Evolutionary conservation across 2,113 vertebrate species (phyloP), one percentile per base, ranked within the genome.

Genomic region (Rhea americana): DNA sequence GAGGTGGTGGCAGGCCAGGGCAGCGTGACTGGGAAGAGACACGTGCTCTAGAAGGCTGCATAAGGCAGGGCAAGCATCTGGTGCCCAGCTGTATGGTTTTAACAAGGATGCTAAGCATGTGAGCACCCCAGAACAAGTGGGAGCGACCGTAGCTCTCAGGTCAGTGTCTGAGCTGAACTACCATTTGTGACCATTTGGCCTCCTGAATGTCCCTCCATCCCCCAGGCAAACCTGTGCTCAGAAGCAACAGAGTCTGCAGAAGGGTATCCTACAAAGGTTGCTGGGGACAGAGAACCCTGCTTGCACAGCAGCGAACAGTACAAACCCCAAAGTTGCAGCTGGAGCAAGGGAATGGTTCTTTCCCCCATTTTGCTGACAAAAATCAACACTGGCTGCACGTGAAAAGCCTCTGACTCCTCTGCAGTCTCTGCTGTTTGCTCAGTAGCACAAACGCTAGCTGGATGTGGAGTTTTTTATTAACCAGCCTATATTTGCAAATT

Each of bases 71-170:
- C 20, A 55, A 10, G n/a, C 32, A 48, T 16, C n/a, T 72, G 5
- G 18, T 55, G 48, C 10, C 37, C 32, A 30, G 53, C 12, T n/a
- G 15, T 30, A 41, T 45, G 35, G 17, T 32, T 85, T 73, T 82
- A 10, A 8, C 37, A 65, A 22, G 39, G 83, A n/a, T 39, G 25
- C 53, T 5, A 4, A 39, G 48, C 12, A 19, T 4, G 12, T 47
- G 20, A 78, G 73, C 56, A 20, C 10, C 7, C 21, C 0, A 15
- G 25, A 43, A 47, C 1, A 2, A 19, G 82, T 24, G 58, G 12
- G 9, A 56, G 9, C 8, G 2, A 53, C 47, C 18, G 1, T 1
- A 24, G 41, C 37, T 62, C 30, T 41, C 0, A 0, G 24, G 24
- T 28, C 0, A 0, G 13, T 7, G 15, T 32, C 28, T 53, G 32